Percentiles rank a stretch among this genome's conserved stretches.
Evolutionary conservation across 2,888 invertebrate genomes (phyloP).

Genomic region (Ceramica pisi): DNA sequence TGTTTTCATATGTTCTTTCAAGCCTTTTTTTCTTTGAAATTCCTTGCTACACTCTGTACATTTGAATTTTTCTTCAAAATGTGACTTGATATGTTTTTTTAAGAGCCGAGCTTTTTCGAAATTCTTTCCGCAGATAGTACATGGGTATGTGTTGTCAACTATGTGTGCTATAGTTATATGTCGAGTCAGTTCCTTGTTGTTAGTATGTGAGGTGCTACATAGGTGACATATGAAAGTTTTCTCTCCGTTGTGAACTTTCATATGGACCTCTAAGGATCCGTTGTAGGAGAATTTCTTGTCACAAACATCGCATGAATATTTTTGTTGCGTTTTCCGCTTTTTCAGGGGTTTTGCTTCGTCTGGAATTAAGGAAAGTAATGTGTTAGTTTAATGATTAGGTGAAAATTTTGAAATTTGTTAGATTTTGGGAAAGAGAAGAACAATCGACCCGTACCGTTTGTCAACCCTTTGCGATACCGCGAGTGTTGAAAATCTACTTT

Average conservation of each 20-base stretch:
- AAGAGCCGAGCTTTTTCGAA: constrained; percentile 78
- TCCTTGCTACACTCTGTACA: constrained; percentile 80
- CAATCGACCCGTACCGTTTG: no score
- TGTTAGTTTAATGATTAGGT: not conserved
- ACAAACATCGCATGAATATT: constrained; percentile 69
- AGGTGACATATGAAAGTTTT: constrained; percentile 78
- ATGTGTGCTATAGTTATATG: constrained; percentile 78
- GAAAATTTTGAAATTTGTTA: no score
- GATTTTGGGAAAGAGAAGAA: no score
- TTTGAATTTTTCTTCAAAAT: constrained; percentile 80
- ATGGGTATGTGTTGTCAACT: constrained; percentile 74
- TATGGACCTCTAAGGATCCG: constrained; percentile 76
- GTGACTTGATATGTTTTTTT: constrained; percentile 80
- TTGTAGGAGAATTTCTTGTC: constrained; percentile 75
- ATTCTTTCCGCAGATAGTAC: constrained; percentile 76
- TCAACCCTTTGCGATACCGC: no score
- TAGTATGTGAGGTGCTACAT: constrained; percentile 75
- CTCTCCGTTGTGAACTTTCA: constrained; percentile 77
- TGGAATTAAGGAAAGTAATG: constrained; percentile 37
- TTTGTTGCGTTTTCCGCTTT: constrained; percentile 48
- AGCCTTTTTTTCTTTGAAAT: constrained; percentile 81
- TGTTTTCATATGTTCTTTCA: constrained; percentile 84
- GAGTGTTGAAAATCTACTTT: no score
- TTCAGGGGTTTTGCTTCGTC: constrained; percentile 48
- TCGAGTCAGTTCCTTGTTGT: constrained; percentile 80